Base-by-base conservation (phyloP, 1,140 invertebrate species). In the Drosophila varians region DNA sequence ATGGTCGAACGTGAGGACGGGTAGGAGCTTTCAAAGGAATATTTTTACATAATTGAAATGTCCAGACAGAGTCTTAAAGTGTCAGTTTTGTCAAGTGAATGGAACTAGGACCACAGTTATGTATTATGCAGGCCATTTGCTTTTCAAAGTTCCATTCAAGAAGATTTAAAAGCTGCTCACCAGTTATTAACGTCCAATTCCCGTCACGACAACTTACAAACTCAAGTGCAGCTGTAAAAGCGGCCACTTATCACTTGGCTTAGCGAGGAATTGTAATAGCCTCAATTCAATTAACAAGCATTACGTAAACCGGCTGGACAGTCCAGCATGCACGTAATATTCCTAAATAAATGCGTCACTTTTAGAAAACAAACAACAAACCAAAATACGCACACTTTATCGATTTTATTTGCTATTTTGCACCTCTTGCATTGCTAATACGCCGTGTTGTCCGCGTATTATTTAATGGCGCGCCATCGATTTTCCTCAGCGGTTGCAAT, bases 41-140 rank as follows among this genome's bases (percentile, higher is more conserved):
- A 70, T 78, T 84, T 83, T 84, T 62, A 55, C 78, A 83, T 84
- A 84, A 78, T 78, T 84, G 54, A 78, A 38, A 78, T 71, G 46
- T 16, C 11, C 51, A 66, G 14, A 14, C 12, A 66, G 14, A 51
- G 40, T 45, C 16, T 45, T 66, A 23, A 45, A 53, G 46, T 45
- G 61, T 26, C 64, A 66, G 3, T 65, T 65, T 31, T 51, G 46
- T 14, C 16, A 31, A 52, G 14, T 21, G 42, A 19, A 12, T 34
- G 43, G 16, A 9, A 14, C 11, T 52, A 11, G 18, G 14, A 12
- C 8, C 5, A 43, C 9, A 43, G 40, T 51, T 12, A 16, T 38
- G 4, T 5, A 38, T 36, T n/a, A 19, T 42, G 3, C 14, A 38
- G 4, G 36, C 14, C n/a, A 25, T 43, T 43, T 38, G 14, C 18